These are phyloP conservation scores for Macropodus opercularis DNA, from an alignment of 2,797 vertebrate species.

Conservation along the genomic window DNA sequence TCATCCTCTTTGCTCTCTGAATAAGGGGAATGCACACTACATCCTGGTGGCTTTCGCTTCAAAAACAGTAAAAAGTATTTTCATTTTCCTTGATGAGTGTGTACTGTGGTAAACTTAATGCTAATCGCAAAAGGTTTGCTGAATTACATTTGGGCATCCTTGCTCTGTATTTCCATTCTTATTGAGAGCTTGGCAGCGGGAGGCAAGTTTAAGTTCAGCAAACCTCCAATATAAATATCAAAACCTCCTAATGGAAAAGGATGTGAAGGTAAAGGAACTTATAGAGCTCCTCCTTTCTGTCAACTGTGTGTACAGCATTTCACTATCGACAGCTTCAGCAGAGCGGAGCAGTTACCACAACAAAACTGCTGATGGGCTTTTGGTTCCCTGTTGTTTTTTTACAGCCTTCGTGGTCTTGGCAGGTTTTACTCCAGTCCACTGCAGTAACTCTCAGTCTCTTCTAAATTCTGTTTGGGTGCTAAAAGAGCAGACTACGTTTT, in stretches of 20 bases:
- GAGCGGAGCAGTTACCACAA: slow-evolving; percentile 41
- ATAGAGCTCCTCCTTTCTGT: slow-evolving; percentile 38
- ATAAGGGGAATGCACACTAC: slow-evolving; percentile 29
- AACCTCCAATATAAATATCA: slow-evolving; percentile 56
- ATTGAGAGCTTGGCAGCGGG: slow-evolving; percentile 28
- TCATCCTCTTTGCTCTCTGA: slow-evolving; percentile 53
- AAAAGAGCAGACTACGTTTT: not conserved
- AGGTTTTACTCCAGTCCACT: slow-evolving; percentile 7
- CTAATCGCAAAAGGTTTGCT: slow-evolving; percentile 62
- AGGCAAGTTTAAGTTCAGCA: slow-evolving; percentile 28
- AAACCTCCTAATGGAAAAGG: slow-evolving; percentile 32
- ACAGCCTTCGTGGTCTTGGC: slow-evolving; percentile 16
- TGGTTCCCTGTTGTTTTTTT: slow-evolving; percentile 52
- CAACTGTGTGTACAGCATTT: slow-evolving; percentile 41
- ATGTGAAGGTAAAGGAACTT: slow-evolving; percentile 37
- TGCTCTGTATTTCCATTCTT: slow-evolving; percentile 28
- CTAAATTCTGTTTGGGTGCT: not conserved
- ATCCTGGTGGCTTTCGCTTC: slow-evolving; percentile 43
- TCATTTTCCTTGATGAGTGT: slow-evolving; percentile 50
- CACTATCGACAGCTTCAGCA: slow-evolving; percentile 46
- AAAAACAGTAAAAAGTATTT: slow-evolving; percentile 4
- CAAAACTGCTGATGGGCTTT: slow-evolving; percentile 33
- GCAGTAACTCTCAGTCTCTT: slow-evolving; percentile 32
- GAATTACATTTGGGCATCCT: slow-evolving; percentile 46
- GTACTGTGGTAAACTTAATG: slow-evolving; percentile 64